phyloP scores from a whole-genome alignment of 2,888 invertebrate species.

The Arrhopalites spinosus region DNA sequence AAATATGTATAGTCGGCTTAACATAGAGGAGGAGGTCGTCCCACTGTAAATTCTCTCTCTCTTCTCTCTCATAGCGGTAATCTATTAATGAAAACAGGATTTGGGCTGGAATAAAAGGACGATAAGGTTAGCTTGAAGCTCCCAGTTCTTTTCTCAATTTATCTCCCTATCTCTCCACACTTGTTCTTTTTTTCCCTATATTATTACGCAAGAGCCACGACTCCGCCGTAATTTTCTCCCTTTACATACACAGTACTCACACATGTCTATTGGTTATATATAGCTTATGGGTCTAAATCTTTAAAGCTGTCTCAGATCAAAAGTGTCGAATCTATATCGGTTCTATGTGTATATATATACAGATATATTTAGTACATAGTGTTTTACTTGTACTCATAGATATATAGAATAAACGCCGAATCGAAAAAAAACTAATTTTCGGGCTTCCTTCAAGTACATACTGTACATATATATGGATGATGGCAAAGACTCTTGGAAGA shows the following conservation, averaged over 20 bases:
- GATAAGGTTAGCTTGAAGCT: background rate
- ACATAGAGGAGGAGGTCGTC: too few species aligned
- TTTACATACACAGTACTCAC: background rate
- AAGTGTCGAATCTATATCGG: background rate
- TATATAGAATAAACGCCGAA: background rate
- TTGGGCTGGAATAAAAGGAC: conserved; percentile 10
- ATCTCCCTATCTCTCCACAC: background rate
- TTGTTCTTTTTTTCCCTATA: background rate
- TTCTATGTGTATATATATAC: background rate
- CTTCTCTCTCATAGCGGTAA: background rate
- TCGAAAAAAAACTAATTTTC: conserved; percentile 13
- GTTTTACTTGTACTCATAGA: too few species aligned
- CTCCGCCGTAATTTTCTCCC: background rate
- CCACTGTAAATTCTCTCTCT: too few species aligned
- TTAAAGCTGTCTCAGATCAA: conserved; percentile 12
- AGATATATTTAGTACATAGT: background rate
- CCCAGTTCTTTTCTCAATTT: background rate
- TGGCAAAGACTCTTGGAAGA: too few species aligned
- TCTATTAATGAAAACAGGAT: conserved; percentile 15
- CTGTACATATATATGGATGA: too few species aligned
- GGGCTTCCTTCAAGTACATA: too few species aligned
- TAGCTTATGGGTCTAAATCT: background rate
- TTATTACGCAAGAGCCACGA: background rate
- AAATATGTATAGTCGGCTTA: too few species aligned
- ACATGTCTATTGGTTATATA: background rate